Base-by-base conservation (phyloP, 2,113 vertebrate species). In the Sakesphorus luctuosus region DNA sequence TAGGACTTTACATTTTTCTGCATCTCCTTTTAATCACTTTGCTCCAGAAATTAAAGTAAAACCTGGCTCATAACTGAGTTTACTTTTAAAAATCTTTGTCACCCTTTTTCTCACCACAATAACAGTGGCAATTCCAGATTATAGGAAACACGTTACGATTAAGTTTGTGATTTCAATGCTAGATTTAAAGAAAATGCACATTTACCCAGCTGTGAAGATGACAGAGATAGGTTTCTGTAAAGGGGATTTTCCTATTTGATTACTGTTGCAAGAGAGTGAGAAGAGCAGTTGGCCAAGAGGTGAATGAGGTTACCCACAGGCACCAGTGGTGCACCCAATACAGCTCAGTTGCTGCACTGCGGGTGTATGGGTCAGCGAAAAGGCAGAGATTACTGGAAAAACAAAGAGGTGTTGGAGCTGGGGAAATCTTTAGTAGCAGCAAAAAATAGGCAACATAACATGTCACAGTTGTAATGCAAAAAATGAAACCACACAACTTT, bases 231-330 rank as follows among this genome's bases (percentile, higher is more conserved):
- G 61, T 90, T 93, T 80, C 72, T 83, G 40, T 56, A 40, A 38
- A 77, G 55, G 81, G 75, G 52, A 5, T 83, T 96, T 95, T 91
- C 75, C 90, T 36, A 1, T 44, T 44, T 86, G 59, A 76, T 80
- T 77, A 18, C 13, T 93, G 65, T 93, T 90, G 79, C 90, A 88
- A 91, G 82, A 35, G 50, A 67, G 59, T 44, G 59, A 80, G 85
- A 90, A 78, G 55, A 91, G 55, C 50, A 63, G 50, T 50, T 3
- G 25, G 55, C 68, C 3, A 29, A 80, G 93, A 65, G 76, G 85
- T 86, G 80, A 68, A 56, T 96, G 92, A 93, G 93, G 87, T 96
- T 96, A 88, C 93, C 96, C 92, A 93, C 94, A 94, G 61, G 82
- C 75, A 89, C 78, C 87, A 49, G 79, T 85, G 76, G 62, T 5